phyloP scores from a whole-genome alignment of 2,113 vertebrate species.

The Montifringilla adamsi region DNA sequence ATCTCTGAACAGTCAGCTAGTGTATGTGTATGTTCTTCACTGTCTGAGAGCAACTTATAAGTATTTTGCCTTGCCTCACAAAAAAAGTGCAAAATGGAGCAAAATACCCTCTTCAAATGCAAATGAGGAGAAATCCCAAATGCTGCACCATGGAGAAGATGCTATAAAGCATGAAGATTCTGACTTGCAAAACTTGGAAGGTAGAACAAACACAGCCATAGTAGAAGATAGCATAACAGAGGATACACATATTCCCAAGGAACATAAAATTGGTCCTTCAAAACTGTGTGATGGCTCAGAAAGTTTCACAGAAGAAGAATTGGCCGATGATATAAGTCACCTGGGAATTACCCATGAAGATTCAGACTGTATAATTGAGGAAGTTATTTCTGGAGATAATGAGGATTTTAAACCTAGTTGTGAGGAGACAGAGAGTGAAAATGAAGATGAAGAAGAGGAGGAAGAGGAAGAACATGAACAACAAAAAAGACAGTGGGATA shows the following conservation, averaged over 20 bases:
- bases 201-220: neutral
- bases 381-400: conserved; percentile 65
- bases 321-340: neutral
- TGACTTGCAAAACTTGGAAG: neutral
- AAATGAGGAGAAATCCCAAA: neutral
- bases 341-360: conserved; percentile 61
- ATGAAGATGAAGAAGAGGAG: conserved; percentile 59
- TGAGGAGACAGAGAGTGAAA: conserved; percentile 65
- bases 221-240: neutral
- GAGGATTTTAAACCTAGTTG: conserved; percentile 56
- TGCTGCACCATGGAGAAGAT: neutral
- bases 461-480: conserved; percentile 25
- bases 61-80: conserved; percentile 88
- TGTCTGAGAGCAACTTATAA: conserved; percentile 92
- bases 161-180: neutral
- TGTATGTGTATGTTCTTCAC: conserved; percentile 89
- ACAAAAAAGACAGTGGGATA: neutral
- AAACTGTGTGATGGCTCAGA: conserved; percentile 22
- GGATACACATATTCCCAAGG: neutral
- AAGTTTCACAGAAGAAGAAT: conserved; percentile 43
- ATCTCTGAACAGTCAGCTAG: conserved; percentile 87
- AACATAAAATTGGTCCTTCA: neutral
- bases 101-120: conserved; percentile 3
- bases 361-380: conserved; percentile 77
- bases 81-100: conserved; percentile 52